Conservation (phyloP, 2,113 vertebrate genomes). For the Chauna torquata region DNA sequence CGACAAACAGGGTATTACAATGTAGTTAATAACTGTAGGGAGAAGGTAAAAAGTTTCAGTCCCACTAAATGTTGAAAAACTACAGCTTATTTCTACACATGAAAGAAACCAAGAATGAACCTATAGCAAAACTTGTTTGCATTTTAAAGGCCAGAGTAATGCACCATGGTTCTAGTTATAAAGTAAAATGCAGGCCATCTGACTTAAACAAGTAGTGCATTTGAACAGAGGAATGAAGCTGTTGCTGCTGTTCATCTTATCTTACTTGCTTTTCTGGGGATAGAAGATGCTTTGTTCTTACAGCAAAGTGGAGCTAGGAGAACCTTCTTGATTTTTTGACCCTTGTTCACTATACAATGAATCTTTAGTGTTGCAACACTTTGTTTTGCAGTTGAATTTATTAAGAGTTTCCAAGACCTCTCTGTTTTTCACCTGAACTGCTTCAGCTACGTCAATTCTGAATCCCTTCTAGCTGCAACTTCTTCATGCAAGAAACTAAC, state of each 20-base stretch:
- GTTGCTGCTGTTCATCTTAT: neutral
- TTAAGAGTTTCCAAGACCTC: conserved; percentile 42
- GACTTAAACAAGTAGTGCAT: neutral
- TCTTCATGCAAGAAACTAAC: conserved; percentile 43
- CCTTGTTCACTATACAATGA: neutral
- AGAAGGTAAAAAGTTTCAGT: neutral
- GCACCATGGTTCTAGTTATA: neutral
- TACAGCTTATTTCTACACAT: neutral
- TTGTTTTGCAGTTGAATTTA: conserved; percentile 43
- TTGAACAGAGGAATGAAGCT: neutral
- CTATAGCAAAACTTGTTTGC: neutral
- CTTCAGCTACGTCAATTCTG: neutral
- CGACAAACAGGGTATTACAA: neutral
- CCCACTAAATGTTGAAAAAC: neutral
- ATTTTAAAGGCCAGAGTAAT: neutral
- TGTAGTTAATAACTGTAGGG: neutral
- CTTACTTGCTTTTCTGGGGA: neutral
- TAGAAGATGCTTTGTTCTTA: neutral
- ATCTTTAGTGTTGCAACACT: neutral
- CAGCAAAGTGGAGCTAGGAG: neutral
- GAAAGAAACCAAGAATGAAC: neutral
- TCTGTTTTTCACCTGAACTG: conserved; percentile 33
- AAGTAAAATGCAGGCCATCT: neutral
- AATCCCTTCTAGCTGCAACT: conserved; percentile 24
- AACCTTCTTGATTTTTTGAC: neutral